A percentile compares a stretch with the other conserved stretches of the same genome.
Conservation (phyloP, 2,888 invertebrate genomes). For the Agrochola lota region DNA sequence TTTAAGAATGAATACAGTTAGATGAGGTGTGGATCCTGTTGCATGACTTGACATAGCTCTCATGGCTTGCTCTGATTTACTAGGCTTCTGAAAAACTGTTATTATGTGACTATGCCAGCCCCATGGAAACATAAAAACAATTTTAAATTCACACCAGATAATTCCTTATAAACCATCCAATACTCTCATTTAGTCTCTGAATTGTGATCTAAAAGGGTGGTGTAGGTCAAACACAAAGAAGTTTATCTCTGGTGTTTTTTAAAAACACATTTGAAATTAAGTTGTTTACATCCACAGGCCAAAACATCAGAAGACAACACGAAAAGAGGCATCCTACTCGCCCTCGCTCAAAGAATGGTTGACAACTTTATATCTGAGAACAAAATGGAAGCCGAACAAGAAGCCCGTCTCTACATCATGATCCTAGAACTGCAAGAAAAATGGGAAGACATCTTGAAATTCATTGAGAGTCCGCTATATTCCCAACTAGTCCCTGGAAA, state of each 20-base stretch:
- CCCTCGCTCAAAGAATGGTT: slow-evolving; percentile 98
- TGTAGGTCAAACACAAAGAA: too few species aligned
- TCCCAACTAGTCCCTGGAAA: slow-evolving; percentile 92
- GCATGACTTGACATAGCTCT: not conserved
- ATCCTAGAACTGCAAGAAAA: slow-evolving; percentile 94
- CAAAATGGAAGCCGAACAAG: slow-evolving; percentile 98
- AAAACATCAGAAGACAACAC: slow-evolving; percentile 87
- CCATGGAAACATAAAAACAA: not conserved
- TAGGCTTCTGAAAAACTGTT: not conserved
- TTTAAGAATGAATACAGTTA: not conserved
- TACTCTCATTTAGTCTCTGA: not conserved
- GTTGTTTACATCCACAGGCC: slow-evolving; percentile 74
- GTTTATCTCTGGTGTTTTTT: too few species aligned
- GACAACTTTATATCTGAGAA: slow-evolving; percentile 96
- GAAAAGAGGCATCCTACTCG: slow-evolving; percentile 93
- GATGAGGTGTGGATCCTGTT: not conserved
- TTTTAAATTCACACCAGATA: not conserved
- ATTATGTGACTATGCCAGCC: not conserved
- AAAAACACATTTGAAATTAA: not conserved
- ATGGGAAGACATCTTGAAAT: slow-evolving; percentile 94
- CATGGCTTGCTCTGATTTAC: not conserved
- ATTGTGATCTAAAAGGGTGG: not conserved
- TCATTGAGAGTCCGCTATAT: slow-evolving; percentile 95
- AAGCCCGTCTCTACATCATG: slow-evolving; percentile 97
- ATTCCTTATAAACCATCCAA: not conserved